A percentile compares a stretch with the other conserved stretches of the same genome.
phyloP scores from a whole-genome alignment of 2,888 invertebrate genomes.

The Proisotoma minuta region DNA sequence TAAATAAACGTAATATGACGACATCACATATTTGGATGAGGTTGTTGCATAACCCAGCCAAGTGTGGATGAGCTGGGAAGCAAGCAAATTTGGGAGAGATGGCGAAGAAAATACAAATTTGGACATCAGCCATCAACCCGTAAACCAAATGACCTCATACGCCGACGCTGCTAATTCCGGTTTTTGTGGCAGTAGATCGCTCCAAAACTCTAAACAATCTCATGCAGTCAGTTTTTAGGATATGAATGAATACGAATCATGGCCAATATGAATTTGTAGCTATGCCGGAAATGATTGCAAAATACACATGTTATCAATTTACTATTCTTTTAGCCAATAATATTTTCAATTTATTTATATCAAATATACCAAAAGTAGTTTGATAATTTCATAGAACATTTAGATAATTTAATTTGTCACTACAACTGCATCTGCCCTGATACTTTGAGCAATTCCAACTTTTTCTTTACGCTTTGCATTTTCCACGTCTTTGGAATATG shows the following conservation, averaged over 20 bases:
- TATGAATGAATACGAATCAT: background rate
- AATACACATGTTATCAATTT: too few relatives aligned
- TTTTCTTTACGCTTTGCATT: constrained; percentile 1
- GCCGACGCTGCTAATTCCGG: constrained; percentile 11
- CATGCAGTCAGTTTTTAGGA: background rate
- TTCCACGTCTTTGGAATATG: background rate
- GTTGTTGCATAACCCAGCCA: background rate
- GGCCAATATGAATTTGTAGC: background rate
- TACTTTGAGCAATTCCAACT: background rate
- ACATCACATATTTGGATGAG: background rate
- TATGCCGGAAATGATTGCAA: background rate
- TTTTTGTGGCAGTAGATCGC: background rate
- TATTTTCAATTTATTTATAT: too few relatives aligned
- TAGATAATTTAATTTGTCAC: too few relatives aligned
- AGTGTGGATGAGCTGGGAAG: background rate
- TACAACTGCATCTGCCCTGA: constrained; percentile 1
- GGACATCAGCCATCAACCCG: constrained; percentile 3
- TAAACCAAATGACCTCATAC: constrained; percentile 14
- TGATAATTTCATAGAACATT: too few relatives aligned
- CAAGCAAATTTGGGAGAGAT: too few relatives aligned
- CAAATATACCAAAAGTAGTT: too few relatives aligned
- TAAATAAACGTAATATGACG: too few relatives aligned
- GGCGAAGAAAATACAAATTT: too few relatives aligned
- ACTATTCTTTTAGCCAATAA: too few relatives aligned
- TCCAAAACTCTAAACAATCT: background rate